Evolutionary conservation across 1,140 invertebrate genomes (phyloP), one percentile per base, ranked within the genome.

Genomic region (Saccostrea echinata): DNA sequence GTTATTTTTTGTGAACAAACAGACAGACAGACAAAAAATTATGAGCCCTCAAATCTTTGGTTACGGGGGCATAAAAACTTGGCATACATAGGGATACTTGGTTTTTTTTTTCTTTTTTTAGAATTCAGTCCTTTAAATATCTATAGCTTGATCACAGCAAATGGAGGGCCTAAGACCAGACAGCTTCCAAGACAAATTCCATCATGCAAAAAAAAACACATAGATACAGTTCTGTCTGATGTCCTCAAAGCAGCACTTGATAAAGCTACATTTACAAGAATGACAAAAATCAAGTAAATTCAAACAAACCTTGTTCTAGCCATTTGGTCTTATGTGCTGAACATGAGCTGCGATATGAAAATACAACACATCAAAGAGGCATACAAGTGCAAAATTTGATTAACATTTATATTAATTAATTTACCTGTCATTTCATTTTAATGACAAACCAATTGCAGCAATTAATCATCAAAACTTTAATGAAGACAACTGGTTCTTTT

Each of bases 381-480:
- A 16, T 30, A 76, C 68, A 76, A 76, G 68, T 76, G 68, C 68
- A 76, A 76, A 76, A 33, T 76, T 76, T 76, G 68, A 76, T 76
- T 76, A 76, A 76, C 68, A 76, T 76, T 76, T 76, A 76, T 76
- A 76, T 76, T 76, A 76, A 76, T 76, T 76, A 76, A 76, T 76
- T 76, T 76, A 76, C 68, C 68, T 76, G 68, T 76, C 68, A 76
- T 76, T 76, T 76, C 68, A 76, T 76, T 76, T 76, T 76, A 76
- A 76, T 76, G 68, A 76, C 68, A 76, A 76, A 76, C 68, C 68
- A 76, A 76, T 76, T 76, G 68, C 68, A 76, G 68, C 68, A 76
- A 76, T 76, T 76, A 76, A 76, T 76, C 68, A 76, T 76, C 24
- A 76, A 76, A 76, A 30, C 21, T 76, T 33, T 76, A 76, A 76